Percentiles rank a stretch among this genome's conserved stretches.
Conservation (phyloP, 2,888 invertebrate species). For the Zhuqinia jingwanae region DNA sequence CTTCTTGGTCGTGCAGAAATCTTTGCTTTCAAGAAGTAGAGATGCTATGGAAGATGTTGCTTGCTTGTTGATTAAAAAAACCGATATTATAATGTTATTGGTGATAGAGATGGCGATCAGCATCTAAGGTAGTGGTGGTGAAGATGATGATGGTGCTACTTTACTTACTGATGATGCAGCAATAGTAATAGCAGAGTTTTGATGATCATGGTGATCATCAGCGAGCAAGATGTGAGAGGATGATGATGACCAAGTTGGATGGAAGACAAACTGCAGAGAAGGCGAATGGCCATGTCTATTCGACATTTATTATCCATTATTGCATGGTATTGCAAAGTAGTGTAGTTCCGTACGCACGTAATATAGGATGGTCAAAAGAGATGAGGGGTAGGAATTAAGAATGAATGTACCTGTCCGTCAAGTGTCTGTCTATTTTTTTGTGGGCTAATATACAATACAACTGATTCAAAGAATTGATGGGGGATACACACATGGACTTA, state of each 20-base stretch:
- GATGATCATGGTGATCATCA: background rate
- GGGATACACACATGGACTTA: background rate
- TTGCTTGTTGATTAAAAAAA: constrained; percentile 5
- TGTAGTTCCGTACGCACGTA: too few relatives aligned
- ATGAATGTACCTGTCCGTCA: constrained; percentile 27
- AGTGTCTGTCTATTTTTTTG: background rate
- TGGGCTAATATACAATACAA: background rate
- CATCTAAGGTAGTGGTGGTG: constrained; percentile 15
- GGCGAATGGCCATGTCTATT: background rate
- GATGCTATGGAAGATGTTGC: background rate
- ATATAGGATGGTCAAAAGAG: background rate
- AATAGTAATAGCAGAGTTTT: background rate
- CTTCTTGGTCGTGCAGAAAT: background rate
- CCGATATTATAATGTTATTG: constrained; percentile 34
- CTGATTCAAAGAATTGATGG: background rate
- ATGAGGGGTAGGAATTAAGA: background rate
- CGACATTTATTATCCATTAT: constrained; percentile 18
- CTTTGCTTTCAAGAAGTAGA: too few relatives aligned
- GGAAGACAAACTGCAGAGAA: too few relatives aligned
- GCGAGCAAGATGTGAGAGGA: background rate
- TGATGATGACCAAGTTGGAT: background rate
- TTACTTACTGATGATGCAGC: constrained; percentile 31
- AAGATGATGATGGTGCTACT: constrained; percentile 26
- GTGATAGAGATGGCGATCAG: constrained; percentile 16
- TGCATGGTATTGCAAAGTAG: too few relatives aligned